Conservation (phyloP, 2,797 vertebrate species). For the Phrynocephalus guinanensis region DNA sequence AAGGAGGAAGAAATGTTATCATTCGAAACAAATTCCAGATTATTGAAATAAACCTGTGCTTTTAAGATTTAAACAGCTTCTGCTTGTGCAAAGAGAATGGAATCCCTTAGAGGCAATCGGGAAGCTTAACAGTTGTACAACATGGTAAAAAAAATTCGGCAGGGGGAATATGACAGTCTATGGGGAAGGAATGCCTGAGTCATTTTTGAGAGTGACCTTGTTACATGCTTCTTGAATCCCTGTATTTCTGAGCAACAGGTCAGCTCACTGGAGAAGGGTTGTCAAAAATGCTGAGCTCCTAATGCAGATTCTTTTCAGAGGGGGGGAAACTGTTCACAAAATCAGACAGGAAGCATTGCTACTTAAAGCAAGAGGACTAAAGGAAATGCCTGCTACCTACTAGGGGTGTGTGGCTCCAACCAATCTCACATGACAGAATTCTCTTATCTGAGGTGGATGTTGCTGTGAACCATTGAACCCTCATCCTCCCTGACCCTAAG, state of each 20-base stretch:
- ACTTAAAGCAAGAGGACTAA: not conserved
- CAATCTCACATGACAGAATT: not conserved
- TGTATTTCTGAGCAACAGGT: slow-evolving; percentile 8
- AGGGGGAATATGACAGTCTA: not conserved
- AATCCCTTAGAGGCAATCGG: not conserved
- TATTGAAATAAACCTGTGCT: slow-evolving; percentile 1
- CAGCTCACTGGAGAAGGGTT: slow-evolving; percentile 3
- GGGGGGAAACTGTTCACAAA: slow-evolving; percentile 5
- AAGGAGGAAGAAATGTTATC: not conserved
- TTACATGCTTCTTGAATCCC: not conserved
- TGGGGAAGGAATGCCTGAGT: not conserved
- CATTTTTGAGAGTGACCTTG: not conserved
- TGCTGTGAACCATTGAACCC: no score
- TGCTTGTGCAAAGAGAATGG: not conserved
- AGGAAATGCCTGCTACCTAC: not conserved
- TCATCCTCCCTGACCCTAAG: no score
- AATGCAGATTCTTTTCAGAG: not conserved
- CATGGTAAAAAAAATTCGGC: not conserved
- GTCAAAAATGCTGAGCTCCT: slow-evolving; percentile 7
- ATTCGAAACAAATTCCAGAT: not conserved
- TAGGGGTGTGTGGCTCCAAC: not conserved
- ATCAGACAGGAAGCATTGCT: not conserved
- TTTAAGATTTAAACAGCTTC: not conserved
- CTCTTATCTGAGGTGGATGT: not conserved
- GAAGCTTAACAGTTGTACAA: not conserved